Conservation (phyloP, 2,888 invertebrate species). For the Tineola bisselliella region DNA sequence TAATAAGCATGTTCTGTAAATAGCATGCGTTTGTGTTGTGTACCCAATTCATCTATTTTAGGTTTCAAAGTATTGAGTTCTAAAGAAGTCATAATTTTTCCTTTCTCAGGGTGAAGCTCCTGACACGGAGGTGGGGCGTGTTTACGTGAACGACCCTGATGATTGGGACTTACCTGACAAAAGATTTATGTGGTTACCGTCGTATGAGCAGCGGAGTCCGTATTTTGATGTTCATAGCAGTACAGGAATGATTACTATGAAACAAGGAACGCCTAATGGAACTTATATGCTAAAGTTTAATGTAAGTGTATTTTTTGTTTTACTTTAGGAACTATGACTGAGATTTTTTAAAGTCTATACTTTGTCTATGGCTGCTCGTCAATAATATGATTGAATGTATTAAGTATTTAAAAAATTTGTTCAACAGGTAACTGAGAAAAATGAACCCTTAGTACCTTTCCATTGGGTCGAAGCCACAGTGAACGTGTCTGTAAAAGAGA, state of each 20-base stretch:
- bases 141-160: slow-evolving; percentile 93
- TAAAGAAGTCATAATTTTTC: no score
- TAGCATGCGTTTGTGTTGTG: no score
- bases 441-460: slow-evolving; percentile 61
- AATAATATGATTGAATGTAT: no score
- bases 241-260: slow-evolving; percentile 90
- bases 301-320: no score
- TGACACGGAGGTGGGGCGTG: slow-evolving; percentile 86
- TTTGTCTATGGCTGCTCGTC: no score
- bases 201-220: slow-evolving; percentile 59
- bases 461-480: slow-evolving; percentile 86
- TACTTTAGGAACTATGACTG: no score
- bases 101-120: slow-evolving; percentile 74
- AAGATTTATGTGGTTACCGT: slow-evolving; percentile 76
- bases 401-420: no score
- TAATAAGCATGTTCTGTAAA: no score
- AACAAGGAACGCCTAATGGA: slow-evolving; percentile 77
- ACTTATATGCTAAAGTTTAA: slow-evolving; percentile 79
- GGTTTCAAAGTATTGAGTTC: no score
- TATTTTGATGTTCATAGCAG: slow-evolving; percentile 78
- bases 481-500: slow-evolving; percentile 84
- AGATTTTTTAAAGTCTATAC: no score
- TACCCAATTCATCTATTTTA: no score
- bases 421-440: slow-evolving; percentile 73
- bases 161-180: slow-evolving; percentile 98